Percentiles rank a stretch among this genome's conserved stretches.
Evolutionary conservation across 2,888 invertebrate genomes (phyloP).

Genomic region (Synanthedon andrenaeformis): DNA sequence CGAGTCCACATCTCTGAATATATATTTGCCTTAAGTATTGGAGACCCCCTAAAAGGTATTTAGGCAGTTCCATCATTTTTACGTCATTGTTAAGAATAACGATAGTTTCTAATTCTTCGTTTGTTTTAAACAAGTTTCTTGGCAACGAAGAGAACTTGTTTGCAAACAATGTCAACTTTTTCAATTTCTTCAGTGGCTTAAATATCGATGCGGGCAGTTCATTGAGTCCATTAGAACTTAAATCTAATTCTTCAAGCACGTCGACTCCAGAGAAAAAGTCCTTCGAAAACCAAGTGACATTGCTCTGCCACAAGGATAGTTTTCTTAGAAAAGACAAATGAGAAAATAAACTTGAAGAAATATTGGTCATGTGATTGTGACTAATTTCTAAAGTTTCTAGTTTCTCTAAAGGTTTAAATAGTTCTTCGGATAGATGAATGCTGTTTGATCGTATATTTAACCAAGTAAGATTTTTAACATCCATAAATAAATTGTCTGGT

Average conservation of each 20-base stretch:
- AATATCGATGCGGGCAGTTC: slow-evolving; percentile 74
- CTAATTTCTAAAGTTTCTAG: slow-evolving; percentile 75
- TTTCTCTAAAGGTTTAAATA: slow-evolving; percentile 68
- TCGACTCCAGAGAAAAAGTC: slow-evolving; percentile 74
- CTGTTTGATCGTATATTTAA: slow-evolving; percentile 74
- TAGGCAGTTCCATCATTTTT: slow-evolving; percentile 68
- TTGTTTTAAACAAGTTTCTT: slow-evolving; percentile 68
- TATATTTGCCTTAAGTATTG: slow-evolving; percentile 67
- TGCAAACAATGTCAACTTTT: slow-evolving; percentile 74
- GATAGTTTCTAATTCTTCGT: slow-evolving; percentile 62
- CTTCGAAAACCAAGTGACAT: slow-evolving; percentile 72
- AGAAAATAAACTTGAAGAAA: slow-evolving; percentile 73
- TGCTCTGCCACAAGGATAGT: slow-evolving; percentile 78
- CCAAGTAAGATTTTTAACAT: slow-evolving; percentile 72
- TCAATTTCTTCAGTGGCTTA: slow-evolving; percentile 70
- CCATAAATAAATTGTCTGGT: slow-evolving; percentile 72
- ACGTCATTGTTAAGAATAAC: slow-evolving; percentile 71
- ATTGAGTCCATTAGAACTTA: slow-evolving; percentile 75
- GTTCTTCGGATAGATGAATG: slow-evolving; percentile 65
- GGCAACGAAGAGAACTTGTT: slow-evolving; percentile 77
- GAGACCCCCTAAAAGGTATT: slow-evolving; percentile 72
- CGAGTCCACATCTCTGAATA: slow-evolving; percentile 69
- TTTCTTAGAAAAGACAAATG: slow-evolving; percentile 70
- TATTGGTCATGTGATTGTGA: slow-evolving; percentile 72
- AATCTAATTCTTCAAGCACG: slow-evolving; percentile 74